Base-by-base conservation (phyloP, 2,113 vertebrate genomes). In the Oncorhynchus mykiss region DNA sequence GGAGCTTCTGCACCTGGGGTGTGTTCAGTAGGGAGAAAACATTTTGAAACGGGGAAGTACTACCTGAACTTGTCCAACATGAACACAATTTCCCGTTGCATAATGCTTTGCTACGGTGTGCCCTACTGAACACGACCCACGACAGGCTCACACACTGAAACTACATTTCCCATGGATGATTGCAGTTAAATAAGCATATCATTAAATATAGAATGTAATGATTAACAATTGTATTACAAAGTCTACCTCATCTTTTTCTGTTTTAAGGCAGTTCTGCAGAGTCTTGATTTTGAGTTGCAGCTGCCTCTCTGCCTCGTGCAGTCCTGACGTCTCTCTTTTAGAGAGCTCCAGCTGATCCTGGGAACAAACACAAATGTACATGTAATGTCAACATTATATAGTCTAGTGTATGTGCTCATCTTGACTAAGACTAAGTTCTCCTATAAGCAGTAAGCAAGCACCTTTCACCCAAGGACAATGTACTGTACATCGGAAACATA, bases 281-380 rank as follows among this genome's bases (percentile, higher is more conserved):
- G 94, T 97, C 87, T 95, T 95, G 71, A 98, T 96, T 89, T 97
- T 99, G 84, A 95, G 94, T 49, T 97, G 97, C 1, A 97, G 89
- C 86, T 99, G 97, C 74, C 97, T 93, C 78, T 99, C 97, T n/a
- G 94, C 95, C 88, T 99, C 97, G 66, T 97, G 96, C 57, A 98
- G 94, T 48, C 96, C 95, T 4, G 93, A 92, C 85, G 95, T 95
- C 88, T 99, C 97, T 78, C 97, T 95, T 79, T 94, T 94, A 57
- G 94, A 96, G 49, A 94, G 80, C 84, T 99, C 97, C 82, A 99
- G 74, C 76, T 98, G 97, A 80, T 98, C 97, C 97, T 99, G 90
- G 27, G 76, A 83, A 75, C 76, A 90, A 49, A 25, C 16, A 72
- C 16, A 62, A 8, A 16, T 24, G 49, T 62, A 62, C 59, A 24